phyloP scores from a whole-genome alignment of 1,140 invertebrate species.

The Drosophila grimshawi region DNA sequence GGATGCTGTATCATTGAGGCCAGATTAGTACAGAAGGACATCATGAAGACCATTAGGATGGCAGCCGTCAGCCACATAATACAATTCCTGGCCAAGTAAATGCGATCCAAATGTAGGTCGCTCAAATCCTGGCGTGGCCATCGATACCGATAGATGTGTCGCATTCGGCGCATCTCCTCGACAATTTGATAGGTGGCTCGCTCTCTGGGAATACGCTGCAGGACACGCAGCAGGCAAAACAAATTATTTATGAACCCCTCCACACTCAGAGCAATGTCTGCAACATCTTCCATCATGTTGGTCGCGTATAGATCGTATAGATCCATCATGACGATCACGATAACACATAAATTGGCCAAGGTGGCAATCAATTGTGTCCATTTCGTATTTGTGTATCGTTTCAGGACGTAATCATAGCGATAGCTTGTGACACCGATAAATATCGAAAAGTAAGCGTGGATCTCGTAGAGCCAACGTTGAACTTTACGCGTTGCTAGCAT shows the following conservation, averaged over 20 bases:
- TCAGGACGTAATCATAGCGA: constrained; percentile 23
- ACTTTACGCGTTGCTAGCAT: constrained; percentile 14
- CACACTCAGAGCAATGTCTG: neutral
- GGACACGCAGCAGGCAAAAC: constrained; percentile 11
- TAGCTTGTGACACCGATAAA: constrained; percentile 31
- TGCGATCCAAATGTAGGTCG: neutral
- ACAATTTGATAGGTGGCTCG: neutral
- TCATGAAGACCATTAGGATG: neutral
- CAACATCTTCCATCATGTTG: neutral
- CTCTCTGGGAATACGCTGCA: constrained; percentile 16
- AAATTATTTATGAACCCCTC: constrained; percentile 19
- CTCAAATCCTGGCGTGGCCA: too few relatives aligned
- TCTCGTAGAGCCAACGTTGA: constrained; percentile 12
- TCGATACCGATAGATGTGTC: constrained; percentile 2
- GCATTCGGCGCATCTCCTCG: neutral
- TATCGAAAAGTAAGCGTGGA: constrained; percentile 29
- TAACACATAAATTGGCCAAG: constrained; percentile 5
- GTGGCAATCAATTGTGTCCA: constrained; percentile 16
- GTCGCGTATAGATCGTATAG: neutral
- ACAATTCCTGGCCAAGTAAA: constrained; percentile 18
- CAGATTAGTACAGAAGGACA: neutral
- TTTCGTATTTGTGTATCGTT: neutral
- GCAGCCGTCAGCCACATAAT: neutral
- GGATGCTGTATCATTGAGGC: fast-evolving
- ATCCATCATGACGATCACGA: neutral